phyloP scores from a whole-genome alignment of 2,113 vertebrate species.

The Rhodinocichla rosea region DNA sequence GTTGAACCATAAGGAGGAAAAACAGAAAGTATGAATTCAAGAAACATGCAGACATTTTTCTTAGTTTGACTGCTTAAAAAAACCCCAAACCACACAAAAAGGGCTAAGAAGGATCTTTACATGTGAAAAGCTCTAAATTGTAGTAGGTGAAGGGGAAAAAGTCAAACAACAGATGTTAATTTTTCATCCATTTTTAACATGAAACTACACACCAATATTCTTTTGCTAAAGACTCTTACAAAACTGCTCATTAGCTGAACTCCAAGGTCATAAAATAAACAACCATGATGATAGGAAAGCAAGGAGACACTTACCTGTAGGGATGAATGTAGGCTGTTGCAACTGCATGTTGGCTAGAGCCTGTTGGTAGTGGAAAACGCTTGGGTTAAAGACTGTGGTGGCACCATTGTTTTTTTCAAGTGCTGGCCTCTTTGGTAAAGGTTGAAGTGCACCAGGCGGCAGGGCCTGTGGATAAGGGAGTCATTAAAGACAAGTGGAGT shows the following conservation, averaged over 20 bases:
- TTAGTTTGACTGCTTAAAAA: neutral
- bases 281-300: neutral
- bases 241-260: neutral
- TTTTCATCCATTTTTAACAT: constrained; percentile 3
- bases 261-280: neutral
- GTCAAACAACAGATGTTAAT: neutral
- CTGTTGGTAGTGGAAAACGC: constrained; percentile 97
- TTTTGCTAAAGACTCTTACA: neutral
- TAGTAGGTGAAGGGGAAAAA: neutral
- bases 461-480: constrained; percentile 78
- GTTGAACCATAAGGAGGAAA: constrained; percentile 45
- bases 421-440: constrained; percentile 91
- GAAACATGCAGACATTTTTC: constrained; percentile 19
- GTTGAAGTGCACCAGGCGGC: constrained; percentile 81
- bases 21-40: constrained; percentile 40
- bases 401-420: constrained; percentile 93
- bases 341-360: constrained; percentile 95
- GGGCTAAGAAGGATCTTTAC: neutral
- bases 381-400: constrained; percentile 89
- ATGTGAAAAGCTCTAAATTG: neutral
- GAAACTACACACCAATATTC: neutral
- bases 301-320: constrained; percentile 82
- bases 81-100: neutral
- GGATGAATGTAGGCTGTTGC: constrained; percentile 90
- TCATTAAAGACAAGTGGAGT: constrained; percentile 60